Base-by-base conservation (phyloP, 2,888 invertebrate species). In the Emmelina monodactyla region DNA sequence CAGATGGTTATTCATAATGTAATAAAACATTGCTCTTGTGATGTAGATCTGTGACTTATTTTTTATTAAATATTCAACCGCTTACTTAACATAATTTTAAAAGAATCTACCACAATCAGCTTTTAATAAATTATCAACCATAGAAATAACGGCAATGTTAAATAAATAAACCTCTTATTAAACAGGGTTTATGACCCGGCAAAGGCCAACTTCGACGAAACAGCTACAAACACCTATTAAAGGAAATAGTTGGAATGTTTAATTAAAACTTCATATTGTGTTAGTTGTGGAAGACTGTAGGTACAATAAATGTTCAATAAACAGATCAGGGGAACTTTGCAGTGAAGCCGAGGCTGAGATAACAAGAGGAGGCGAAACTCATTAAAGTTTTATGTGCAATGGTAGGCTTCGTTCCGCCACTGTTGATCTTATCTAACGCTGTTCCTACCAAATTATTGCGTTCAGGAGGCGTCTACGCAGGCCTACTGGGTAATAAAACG, bases 361-460 rank as follows among this genome's bases (percentile, higher is more conserved):
- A 73, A 69, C 70, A 69, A 67, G 62, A 60, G 51, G 62, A 62
- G 60, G 59, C 54, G 49, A 70, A 72, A 72, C 68, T 75, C 71
- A 71, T 76, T 72, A 65, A 76, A 75, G 65, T 75, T 75, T 72
- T 69, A 70, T 66, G 66, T 62, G 67, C 55, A 49, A 50, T 12
- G 11, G 32, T 12, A 16, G 9, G 12, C n/a, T 32, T 19, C 16
- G 31, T 16, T 31, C 16, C 25, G 6, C 3, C n/a, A 32, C 32
- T 52, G 62, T 62, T 63, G 63, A 63, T 68, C 59, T 61, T 65
- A 62, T 58, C 51, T 48, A 37, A 42, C 51, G 49, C 45, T 57
- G 52, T 52, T 49, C 42, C 41, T 49, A 50, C 45, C 56, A 56
- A 62, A 61, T 62, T 59, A 62, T 53, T 50, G 46, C 56, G 44